A percentile compares a stretch with the other conserved stretches of the same genome.
phyloP scores from a whole-genome alignment of 2,113 vertebrate genomes.

The Leiothrix lutea region DNA sequence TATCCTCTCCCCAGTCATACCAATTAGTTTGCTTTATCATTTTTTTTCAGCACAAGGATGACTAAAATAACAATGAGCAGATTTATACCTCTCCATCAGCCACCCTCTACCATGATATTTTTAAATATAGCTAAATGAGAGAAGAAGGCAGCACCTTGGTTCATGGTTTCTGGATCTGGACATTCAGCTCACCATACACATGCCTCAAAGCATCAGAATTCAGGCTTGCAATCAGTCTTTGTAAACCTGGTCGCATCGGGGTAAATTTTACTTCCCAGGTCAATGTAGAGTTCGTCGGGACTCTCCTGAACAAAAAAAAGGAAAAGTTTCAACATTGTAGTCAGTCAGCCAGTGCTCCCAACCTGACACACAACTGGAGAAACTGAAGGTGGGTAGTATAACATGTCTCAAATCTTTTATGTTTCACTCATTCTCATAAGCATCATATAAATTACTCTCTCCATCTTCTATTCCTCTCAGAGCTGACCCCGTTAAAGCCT shows the following conservation, averaged over 20 bases:
- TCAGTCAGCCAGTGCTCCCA: neutral
- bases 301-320: conserved; percentile 72
- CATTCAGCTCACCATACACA: conserved; percentile 80
- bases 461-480: neutral
- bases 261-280: conserved; percentile 79
- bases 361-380: neutral
- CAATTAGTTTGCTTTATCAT: neutral
- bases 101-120: fast-evolving
- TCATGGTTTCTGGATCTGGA: conserved; percentile 70
- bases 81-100: neutral
- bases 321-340: neutral
- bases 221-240: conserved; percentile 86
- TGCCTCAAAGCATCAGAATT: conserved; percentile 86
- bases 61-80: neutral
- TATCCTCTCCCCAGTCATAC: neutral
- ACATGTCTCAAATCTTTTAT: neutral
- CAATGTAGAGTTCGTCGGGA: conserved; percentile 76
- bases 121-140: neutral
- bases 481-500: neutral
- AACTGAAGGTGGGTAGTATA: neutral
- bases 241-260: conserved; percentile 73
- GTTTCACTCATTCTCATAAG: neutral
- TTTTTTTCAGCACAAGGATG: neutral
- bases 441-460: neutral
- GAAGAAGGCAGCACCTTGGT: neutral